Evolutionary conservation across 2,113 vertebrate species (phyloP).

Genomic region (Strigops habroptila): DNA sequence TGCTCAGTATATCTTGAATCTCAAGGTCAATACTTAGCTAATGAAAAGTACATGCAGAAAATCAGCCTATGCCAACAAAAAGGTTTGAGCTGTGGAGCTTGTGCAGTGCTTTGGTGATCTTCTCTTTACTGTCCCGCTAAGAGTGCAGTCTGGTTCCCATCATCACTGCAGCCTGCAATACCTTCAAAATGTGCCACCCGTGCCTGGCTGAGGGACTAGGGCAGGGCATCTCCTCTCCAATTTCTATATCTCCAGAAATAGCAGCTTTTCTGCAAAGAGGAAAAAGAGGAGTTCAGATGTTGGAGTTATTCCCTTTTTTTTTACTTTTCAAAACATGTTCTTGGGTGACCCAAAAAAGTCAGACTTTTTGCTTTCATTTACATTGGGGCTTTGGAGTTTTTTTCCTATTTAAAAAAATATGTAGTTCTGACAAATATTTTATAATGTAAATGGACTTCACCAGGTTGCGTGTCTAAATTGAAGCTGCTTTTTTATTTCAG

Average conservation of each 20-base stretch:
- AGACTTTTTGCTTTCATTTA: neutral
- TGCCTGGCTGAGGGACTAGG: neutral
- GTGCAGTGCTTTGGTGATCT: neutral
- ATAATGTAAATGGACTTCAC: conserved; percentile 66
- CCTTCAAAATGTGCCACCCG: neutral
- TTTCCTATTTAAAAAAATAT: conserved; percentile 69
- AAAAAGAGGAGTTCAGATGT: neutral
- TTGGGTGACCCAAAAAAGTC: conserved; percentile 16
- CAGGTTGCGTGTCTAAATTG: neutral
- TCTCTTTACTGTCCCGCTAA: neutral
- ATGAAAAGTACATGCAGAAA: neutral
- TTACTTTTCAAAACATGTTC: neutral
- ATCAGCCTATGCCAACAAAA: neutral
- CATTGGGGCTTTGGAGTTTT: neutral
- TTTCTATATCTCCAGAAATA: neutral
- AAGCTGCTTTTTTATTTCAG: conserved; percentile 55
- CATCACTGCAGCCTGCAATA: neutral
- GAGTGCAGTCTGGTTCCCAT: neutral
- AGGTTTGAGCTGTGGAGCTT: neutral
- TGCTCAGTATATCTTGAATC: neutral
- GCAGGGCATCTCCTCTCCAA: neutral
- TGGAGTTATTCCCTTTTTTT: neutral
- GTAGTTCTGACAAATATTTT: conserved; percentile 71
- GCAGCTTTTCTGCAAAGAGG: neutral
- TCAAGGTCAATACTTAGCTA: neutral